Conservation (phyloP, 2,797 vertebrate species). For the Notamacropus eugenii region DNA sequence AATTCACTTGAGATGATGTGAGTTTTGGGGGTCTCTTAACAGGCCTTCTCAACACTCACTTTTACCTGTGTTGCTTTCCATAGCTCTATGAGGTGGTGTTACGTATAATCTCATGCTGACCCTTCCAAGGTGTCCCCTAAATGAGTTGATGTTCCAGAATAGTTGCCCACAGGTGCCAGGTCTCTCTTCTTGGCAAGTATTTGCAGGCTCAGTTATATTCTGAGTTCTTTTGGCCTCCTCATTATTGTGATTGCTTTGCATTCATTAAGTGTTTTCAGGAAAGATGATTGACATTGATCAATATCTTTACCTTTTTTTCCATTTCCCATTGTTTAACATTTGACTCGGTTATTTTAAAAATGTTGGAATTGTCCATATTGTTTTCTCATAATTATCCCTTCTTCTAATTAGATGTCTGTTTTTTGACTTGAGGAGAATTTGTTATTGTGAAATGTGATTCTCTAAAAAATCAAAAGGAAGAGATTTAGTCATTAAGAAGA, state of each 20-base stretch:
- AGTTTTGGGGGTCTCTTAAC: not conserved
- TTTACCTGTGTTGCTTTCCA: not conserved
- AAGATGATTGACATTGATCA: not conserved
- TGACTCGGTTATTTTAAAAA: not conserved
- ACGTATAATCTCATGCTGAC: not conserved
- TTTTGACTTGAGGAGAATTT: conserved; percentile 50
- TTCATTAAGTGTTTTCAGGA: not conserved
- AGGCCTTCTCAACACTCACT: not conserved
- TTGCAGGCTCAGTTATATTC: not conserved
- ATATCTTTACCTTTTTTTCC: not conserved
- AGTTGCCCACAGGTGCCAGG: not conserved
- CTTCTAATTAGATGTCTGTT: not conserved
- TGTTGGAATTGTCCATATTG: not conserved
- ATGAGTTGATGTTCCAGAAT: not conserved
- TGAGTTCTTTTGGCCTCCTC: not conserved
- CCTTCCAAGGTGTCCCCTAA: not conserved
- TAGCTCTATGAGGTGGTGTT: not conserved
- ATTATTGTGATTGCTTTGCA: not conserved
- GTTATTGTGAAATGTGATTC: not conserved
- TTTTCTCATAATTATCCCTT: not conserved
- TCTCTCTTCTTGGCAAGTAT: not conserved
- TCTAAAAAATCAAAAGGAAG: conserved; percentile 40
- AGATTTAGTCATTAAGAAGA: conserved; percentile 29
- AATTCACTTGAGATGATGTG: not conserved
- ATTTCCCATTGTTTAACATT: not conserved